Base-by-base conservation (phyloP, 2,797 vertebrate species). In the Salmo trutta region DNA sequence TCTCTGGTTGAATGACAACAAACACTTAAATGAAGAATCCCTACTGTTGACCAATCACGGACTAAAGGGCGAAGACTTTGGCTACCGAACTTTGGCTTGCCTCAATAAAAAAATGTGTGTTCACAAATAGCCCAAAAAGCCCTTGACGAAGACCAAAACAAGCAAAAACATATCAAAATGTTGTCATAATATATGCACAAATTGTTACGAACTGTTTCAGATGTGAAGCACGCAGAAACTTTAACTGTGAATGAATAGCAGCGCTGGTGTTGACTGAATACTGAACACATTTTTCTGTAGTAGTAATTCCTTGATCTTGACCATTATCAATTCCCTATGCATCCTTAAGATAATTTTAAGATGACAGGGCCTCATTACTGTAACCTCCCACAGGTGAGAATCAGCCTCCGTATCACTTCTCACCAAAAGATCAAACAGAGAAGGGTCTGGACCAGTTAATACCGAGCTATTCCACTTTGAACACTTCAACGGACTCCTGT, bases 301-400 rank as follows among this genome's bases (percentile, higher is more conserved):
- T 21, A 64, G 24, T 64, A 24, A 21, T 64, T 47, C 41, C 41
- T 47, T 47, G 41, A 47, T 47, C 10, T 47, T 47, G 10, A 47
- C 41, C 41, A 47, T 47, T 47, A 12, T 47, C 41, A 47, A 47
- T 47, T 66, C 65, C 27, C 14, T 15, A 5, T 66, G 8, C 5
- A 36, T 67, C 7, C 56, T 24, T 36, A 41, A 74, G 59, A 77
- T 77, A 17, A 73, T 70, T 51, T 74, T 21, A 21, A 33, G 47
- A 73, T 75, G n/a, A 74, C 15, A 31, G 47, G 59, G 68, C 70
- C 64, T 82, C 65, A 36, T 64, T 70, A 74, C 10, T 54, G 24
- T 81, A 71, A 16, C 77, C 79, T 64, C 59, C 74, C 31, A 78
- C 76, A 81, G 72, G 77, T 88, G 72, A 75, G 82, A 88, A 74